A percentile compares a stretch with the other conserved stretches of the same genome.
Conservation (phyloP, 2,797 vertebrate species). For the Falco columbarius region DNA sequence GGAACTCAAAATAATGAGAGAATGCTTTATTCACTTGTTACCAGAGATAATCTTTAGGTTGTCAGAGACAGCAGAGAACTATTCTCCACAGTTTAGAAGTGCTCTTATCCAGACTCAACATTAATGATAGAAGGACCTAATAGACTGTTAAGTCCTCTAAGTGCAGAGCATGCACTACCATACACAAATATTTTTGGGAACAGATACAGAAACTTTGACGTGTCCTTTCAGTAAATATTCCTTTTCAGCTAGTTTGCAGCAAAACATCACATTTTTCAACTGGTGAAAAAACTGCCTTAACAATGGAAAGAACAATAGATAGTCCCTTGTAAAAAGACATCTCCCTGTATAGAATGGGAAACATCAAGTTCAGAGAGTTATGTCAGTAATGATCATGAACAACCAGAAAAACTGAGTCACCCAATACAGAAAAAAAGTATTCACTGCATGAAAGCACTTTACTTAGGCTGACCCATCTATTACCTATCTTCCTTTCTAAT, state of each 20-base stretch:
- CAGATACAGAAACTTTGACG: background rate
- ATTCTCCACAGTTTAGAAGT: background rate
- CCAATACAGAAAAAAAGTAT: background rate
- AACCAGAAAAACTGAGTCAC: background rate
- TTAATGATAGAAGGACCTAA: background rate
- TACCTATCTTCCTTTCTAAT: background rate
- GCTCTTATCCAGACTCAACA: background rate
- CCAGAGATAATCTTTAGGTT: background rate
- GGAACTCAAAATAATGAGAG: background rate
- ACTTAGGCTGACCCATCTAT: background rate
- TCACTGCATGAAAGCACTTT: background rate
- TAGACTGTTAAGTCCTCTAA: background rate
- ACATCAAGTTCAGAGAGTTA: background rate
- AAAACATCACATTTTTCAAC: background rate
- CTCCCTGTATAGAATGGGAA: background rate
- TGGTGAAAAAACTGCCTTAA: background rate
- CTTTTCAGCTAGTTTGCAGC: background rate
- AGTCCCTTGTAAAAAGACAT: background rate
- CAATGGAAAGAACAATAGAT: background rate
- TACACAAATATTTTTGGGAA: background rate
- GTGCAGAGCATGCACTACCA: background rate
- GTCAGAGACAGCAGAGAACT: background rate
- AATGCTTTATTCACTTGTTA: background rate
- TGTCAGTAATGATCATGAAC: background rate
- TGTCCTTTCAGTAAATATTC: background rate